phyloP scores from a whole-genome alignment of 2,113 vertebrate species.

The Oncorhynchus keta region DNA sequence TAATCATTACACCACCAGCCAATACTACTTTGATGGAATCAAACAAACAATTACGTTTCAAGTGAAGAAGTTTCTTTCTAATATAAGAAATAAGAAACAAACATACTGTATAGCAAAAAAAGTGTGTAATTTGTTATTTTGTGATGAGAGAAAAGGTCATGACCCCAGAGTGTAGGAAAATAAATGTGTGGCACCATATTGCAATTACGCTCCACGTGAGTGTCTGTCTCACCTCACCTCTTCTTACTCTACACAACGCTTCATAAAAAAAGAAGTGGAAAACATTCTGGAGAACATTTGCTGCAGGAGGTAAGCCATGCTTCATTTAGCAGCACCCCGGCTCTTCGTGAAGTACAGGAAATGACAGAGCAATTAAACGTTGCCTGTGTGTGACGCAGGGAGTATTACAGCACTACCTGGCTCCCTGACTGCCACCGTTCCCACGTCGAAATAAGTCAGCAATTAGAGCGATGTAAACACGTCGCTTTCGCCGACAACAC shows the following conservation, averaged over 20 bases:
- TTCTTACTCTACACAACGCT: slow-evolving; percentile 3
- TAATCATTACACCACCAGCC: too few species aligned
- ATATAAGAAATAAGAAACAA: background rate
- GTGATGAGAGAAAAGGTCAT: background rate
- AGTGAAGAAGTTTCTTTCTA: background rate
- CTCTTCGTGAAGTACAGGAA: slow-evolving; percentile 68
- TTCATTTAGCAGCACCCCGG: slow-evolving; percentile 64
- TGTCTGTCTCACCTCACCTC: slow-evolving; percentile 8
- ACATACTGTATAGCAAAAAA: background rate
- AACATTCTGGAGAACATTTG: slow-evolving; percentile 40
- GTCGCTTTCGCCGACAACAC: slow-evolving; percentile 57
- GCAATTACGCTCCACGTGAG: slow-evolving; percentile 21
- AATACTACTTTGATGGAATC: background rate
- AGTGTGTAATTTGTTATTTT: background rate
- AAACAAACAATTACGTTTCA: background rate
- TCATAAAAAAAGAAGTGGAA: slow-evolving; percentile 16
- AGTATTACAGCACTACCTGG: slow-evolving; percentile 65
- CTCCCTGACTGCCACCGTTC: slow-evolving; percentile 55
- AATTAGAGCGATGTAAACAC: slow-evolving; percentile 73
- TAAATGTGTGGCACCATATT: background rate
- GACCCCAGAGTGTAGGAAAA: background rate
- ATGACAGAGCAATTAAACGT: slow-evolving; percentile 70
- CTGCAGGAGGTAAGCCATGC: slow-evolving; percentile 45
- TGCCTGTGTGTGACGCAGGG: slow-evolving; percentile 54
- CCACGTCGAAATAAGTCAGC: slow-evolving; percentile 70